phyloP scores from a whole-genome alignment of 2,113 vertebrate species.

The Aegypius monachus region DNA sequence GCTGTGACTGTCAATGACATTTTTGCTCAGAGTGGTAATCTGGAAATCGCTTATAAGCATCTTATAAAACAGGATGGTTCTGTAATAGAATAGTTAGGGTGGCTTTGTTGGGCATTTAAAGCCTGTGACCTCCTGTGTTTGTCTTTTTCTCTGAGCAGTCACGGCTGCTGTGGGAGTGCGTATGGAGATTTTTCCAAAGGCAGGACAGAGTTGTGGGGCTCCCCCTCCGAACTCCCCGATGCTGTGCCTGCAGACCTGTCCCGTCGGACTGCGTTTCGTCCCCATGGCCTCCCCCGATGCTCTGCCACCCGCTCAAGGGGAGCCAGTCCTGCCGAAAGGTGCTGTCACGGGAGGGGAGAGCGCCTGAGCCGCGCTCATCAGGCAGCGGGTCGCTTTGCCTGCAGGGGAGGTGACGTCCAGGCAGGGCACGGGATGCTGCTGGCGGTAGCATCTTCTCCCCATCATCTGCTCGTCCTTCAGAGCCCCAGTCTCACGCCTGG shows the following conservation, averaged over 20 bases:
- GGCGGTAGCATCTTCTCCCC: neutral
- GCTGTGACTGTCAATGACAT: neutral
- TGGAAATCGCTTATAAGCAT: slow-evolving; percentile 30
- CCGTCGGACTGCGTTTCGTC: neutral
- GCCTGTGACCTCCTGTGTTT: slow-evolving; percentile 25
- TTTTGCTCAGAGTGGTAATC: neutral
- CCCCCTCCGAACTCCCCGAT: accelerated
- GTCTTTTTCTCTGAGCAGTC: slow-evolving; percentile 1
- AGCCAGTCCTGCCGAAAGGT: neutral
- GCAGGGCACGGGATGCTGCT: neutral
- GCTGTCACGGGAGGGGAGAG: neutral
- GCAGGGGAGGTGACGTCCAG: neutral
- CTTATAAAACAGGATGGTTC: slow-evolving; percentile 35
- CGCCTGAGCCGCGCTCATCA: accelerated
- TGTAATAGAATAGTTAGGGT: neutral
- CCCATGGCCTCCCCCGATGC: neutral
- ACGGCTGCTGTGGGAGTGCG: neutral
- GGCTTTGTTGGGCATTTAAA: slow-evolving; percentile 55
- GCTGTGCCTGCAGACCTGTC: neutral
- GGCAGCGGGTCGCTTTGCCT: neutral
- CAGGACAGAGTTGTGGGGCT: neutral
- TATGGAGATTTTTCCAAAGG: neutral
- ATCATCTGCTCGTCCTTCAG: neutral
- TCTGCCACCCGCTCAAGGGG: neutral
- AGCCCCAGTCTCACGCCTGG: neutral